Evolutionary conservation across 2,888 invertebrate genomes (phyloP), one percentile per base, ranked within the genome.

Genomic region (Dione vanillae): DNA sequence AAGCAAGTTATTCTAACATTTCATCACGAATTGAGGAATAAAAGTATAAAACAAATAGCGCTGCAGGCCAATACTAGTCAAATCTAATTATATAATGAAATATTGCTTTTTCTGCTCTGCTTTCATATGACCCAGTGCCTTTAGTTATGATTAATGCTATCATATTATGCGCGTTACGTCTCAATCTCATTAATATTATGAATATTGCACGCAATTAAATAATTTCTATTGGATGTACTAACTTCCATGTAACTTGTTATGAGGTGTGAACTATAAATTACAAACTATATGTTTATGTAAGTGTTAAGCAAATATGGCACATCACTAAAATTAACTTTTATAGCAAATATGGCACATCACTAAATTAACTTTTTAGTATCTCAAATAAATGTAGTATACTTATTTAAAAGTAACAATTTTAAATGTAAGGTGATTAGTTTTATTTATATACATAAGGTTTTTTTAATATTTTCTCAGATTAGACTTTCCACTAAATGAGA

Each of bases 101-200:
- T 62, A 73, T 70, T 58, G 19, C 61, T 49, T 59, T 61, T 66
- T 67, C 35, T 70, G 59, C 49, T 66, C 69, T 71, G 65, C 65
- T 71, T 71, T 74, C 65, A 19, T 71, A 59, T 65, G 71, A 74
- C 74, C 74, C 67, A 74, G 49, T 71, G 74, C 65, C 74, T 74
- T 69, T 71, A 67, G 52, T 16, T 19, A 67, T 74, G 72, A 72
- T 72, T 72, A 70, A 74, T 74, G 68, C n/a, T 71, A 67, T 67
- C 58, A 67, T 49, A 67, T 59, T 65, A 56, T 49, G 62, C 65
- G 51, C 41, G 68, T 71, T 72, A 72, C 72, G 62, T 68, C 70
- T 65, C 69, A 71, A 72, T 72, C 72, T 74, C 62, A 72, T 74
- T 74, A 71, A 71, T 69, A 67, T 71, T 68, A 66, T 11, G 37